Percentiles rank a stretch among this genome's conserved stretches.
Conservation (phyloP, 2,113 vertebrate genomes). For the Cathartes aura region DNA sequence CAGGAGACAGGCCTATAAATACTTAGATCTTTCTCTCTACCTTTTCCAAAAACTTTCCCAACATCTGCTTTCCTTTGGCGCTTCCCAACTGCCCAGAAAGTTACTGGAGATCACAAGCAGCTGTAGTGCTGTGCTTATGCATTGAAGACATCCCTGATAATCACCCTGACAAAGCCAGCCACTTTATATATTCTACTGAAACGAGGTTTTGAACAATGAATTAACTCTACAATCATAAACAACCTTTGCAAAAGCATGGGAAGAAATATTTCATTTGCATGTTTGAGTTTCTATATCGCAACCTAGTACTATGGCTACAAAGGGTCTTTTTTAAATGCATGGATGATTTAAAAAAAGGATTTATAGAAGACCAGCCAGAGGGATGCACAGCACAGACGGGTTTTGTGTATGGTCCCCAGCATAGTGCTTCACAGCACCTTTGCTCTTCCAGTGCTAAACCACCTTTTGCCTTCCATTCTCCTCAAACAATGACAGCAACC, state of each 20-base stretch:
- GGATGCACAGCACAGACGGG: rapidly evolving
- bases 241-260: neutral
- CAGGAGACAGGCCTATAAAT: slow-evolving; percentile 32
- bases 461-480: neutral
- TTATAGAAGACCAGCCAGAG: neutral
- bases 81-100: neutral
- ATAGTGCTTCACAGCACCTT: neutral
- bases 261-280: neutral
- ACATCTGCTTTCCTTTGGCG: neutral
- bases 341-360: neutral
- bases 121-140: neutral
- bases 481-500: neutral
- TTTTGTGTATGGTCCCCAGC: neutral
- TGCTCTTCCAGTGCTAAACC: neutral
- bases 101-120: neutral
- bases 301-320: neutral
- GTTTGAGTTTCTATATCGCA: neutral
- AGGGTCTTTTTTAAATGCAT: neutral
- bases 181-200: neutral
- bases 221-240: neutral
- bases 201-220: neutral
- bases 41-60: neutral
- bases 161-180: neutral
- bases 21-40: neutral
- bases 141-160: neutral